Evolutionary conservation across 2,113 vertebrate species (phyloP).

Genomic region (Psophia crepitans): DNA sequence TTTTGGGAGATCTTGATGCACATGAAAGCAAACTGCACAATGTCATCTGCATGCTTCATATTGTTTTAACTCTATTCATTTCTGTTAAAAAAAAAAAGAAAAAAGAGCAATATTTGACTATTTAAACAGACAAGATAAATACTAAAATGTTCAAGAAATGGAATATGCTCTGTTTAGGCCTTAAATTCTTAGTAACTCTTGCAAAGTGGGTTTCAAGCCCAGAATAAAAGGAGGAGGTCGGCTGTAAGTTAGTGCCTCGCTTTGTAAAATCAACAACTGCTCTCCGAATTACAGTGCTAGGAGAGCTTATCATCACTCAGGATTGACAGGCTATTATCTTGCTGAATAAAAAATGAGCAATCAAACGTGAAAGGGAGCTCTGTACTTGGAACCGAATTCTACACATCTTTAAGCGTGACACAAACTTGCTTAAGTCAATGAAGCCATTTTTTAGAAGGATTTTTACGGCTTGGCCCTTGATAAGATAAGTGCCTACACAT

Average conservation of each 20-base stretch:
- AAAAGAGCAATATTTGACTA: not conserved
- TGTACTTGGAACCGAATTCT: not conserved
- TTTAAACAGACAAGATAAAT: not conserved
- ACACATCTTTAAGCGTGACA: not conserved
- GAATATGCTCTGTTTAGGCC: not conserved
- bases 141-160: not conserved
- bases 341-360: conserved; percentile 40
- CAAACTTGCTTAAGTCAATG: not conserved
- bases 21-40: not conserved
- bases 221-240: not conserved
- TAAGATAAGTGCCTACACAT: not conserved
- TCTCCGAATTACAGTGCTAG: not conserved
- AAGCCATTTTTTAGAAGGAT: not conserved
- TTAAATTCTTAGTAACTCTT: not conserved
- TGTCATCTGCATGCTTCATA: not conserved
- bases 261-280: not conserved
- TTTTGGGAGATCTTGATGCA: not conserved
- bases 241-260: not conserved
- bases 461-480: not conserved
- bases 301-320: not conserved
- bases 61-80: not conserved
- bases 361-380: not conserved
- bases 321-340: conserved; percentile 16
- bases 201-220: not conserved
- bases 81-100: not conserved